Evolutionary conservation across 2,797 vertebrate species (phyloP).

Genomic region (Hypotaenidia okinawae): DNA sequence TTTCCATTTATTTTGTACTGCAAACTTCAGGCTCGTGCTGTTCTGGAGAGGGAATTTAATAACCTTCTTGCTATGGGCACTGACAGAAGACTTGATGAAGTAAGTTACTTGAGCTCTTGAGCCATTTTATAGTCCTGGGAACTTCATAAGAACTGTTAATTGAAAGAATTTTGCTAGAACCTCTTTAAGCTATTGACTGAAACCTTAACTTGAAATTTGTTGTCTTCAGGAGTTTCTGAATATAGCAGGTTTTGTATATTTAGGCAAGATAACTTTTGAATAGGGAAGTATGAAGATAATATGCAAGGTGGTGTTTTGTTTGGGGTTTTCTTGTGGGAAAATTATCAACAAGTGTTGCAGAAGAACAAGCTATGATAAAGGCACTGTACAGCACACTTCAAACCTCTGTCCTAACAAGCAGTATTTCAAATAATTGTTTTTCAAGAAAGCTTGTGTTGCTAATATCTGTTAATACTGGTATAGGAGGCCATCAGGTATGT

Average conservation of each 20-base stretch:
- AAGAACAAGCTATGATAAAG: neutral
- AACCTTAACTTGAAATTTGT: neutral
- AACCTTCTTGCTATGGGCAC: slow-evolving; percentile 89
- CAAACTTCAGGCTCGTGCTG: slow-evolving; percentile 85
- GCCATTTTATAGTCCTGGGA: neutral
- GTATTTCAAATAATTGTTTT: neutral
- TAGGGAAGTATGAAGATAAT: neutral
- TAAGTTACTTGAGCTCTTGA: slow-evolving; percentile 71
- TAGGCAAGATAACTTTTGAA: neutral
- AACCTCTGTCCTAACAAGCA: neutral
- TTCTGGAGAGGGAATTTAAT: slow-evolving; percentile 93
- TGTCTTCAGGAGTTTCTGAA: neutral
- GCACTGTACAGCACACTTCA: neutral
- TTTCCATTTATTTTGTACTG: neutral
- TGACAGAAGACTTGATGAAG: slow-evolving; percentile 91
- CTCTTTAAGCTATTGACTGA: neutral
- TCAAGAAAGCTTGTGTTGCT: neutral
- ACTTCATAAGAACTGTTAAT: neutral
- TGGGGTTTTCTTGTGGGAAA: neutral
- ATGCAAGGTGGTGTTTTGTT: neutral
- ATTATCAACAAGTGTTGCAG: neutral
- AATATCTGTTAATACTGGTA: neutral
- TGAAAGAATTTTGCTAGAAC: neutral
- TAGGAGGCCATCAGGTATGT: neutral
- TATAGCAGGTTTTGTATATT: neutral